A percentile compares a stretch with the other conserved stretches of the same genome.
phyloP scores from a whole-genome alignment of 2,888 invertebrate species.

The Polymixis flavicincta region DNA sequence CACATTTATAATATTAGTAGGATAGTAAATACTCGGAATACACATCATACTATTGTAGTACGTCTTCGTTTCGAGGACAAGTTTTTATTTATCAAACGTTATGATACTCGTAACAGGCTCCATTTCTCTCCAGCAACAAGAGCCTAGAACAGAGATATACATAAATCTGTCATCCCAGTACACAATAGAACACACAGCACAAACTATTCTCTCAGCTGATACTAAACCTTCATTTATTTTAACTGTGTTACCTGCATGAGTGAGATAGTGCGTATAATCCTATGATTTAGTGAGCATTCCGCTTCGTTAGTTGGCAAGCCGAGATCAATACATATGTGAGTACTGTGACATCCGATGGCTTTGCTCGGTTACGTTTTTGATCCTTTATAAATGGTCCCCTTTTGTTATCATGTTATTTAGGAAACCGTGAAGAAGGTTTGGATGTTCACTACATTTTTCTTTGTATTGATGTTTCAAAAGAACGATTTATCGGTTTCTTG shows the following conservation, averaged over 20 bases:
- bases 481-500: background rate
- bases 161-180: slow-evolving; percentile 36
- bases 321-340: slow-evolving; percentile 61
- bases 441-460: background rate
- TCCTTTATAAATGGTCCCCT: background rate
- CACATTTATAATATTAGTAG: no score
- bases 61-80: background rate
- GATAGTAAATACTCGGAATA: background rate
- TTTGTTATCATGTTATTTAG: background rate
- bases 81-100: background rate
- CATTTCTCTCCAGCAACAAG: background rate
- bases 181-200: slow-evolving; percentile 46
- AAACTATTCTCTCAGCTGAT: slow-evolving; percentile 48
- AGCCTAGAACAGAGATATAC: slow-evolving; percentile 8
- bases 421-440: background rate
- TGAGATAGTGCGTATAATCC: slow-evolving; percentile 69
- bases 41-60: background rate
- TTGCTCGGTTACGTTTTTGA: slow-evolving; percentile 15
- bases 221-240: slow-evolving; percentile 69
- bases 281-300: slow-evolving; percentile 67
- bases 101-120: background rate
- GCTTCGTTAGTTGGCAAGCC: slow-evolving; percentile 66
- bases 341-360: slow-evolving; percentile 36
- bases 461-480: background rate
- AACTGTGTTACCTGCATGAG: slow-evolving; percentile 66